phyloP scores from a whole-genome alignment of 2,888 invertebrate genomes.

The Hirtodrosophila alboralis region DNA sequence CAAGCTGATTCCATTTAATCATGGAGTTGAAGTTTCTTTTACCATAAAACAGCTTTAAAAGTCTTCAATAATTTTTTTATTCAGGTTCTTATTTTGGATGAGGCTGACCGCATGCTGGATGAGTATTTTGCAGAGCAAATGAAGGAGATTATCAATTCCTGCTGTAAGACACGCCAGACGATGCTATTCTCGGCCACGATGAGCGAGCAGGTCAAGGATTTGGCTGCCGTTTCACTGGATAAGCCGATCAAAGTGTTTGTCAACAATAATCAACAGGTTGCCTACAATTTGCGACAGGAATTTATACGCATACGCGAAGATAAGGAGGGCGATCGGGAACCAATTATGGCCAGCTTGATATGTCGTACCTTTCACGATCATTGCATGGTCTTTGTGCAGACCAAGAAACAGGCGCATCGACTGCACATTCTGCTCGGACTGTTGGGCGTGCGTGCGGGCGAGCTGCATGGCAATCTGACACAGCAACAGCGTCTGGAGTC shows the following conservation, averaged over 20 bases:
- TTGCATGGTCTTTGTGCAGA: conserved; percentile 97
- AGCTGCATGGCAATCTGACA: conserved; percentile 97
- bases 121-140: conserved; percentile 99
- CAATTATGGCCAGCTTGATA: conserved; percentile 92
- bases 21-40: not conserved
- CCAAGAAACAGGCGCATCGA: conserved; percentile 97
- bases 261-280: conserved; percentile 97
- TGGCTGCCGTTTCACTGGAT: conserved; percentile 95
- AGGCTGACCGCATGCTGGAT: conserved; percentile 95
- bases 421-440: conserved; percentile 96
- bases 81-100: conserved; percentile 86
- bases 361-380: conserved; percentile 95
- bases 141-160: conserved; percentile 98
- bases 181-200: conserved; percentile 99
- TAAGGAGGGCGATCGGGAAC: conserved; percentile 95
- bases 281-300: conserved; percentile 97
- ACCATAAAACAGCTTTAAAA: not conserved
- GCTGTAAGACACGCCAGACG: conserved; percentile 95
- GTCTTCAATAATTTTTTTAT: not conserved
- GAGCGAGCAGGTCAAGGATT: conserved; percentile 99
- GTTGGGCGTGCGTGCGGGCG: conserved; percentile 93
- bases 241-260: conserved; percentile 98
- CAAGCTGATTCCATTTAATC: conserved; percentile 67
- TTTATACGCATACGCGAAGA: conserved; percentile 96
- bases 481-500: conserved; percentile 97